These are phyloP conservation scores for Harpagifer antarcticus DNA, from an alignment of 2,797 vertebrate species.

Conservation along the genomic window DNA sequence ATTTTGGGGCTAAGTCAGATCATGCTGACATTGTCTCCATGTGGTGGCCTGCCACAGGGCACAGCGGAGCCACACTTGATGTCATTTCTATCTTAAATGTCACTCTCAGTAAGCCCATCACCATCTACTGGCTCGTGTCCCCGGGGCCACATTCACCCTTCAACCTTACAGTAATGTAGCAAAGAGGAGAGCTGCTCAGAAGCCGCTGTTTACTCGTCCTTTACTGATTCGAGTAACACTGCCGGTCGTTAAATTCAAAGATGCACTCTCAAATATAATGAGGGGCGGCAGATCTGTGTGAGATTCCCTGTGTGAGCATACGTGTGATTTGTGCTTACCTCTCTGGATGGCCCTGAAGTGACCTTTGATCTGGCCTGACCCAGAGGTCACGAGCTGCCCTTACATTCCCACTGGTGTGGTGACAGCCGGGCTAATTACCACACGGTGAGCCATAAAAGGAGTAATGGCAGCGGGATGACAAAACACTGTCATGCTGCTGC, in stretches of 20 bases:
- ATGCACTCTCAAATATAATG: constrained; percentile 55
- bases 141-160: constrained; percentile 75
- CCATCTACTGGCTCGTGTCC: constrained; percentile 55
- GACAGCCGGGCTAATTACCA: constrained; percentile 80
- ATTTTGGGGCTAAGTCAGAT: constrained; percentile 71
- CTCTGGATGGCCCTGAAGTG: constrained; percentile 61
- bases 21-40: constrained; percentile 71
- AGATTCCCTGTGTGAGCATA: constrained; percentile 13
- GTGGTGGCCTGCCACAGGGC: constrained; percentile 66
- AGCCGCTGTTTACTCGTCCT: constrained; percentile 67
- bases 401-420: constrained; percentile 75
- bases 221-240: constrained; percentile 74
- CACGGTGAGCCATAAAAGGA: constrained; percentile 73
- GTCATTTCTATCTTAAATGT: constrained; percentile 81
- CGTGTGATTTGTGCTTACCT: constrained; percentile 47
- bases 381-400: constrained; percentile 64
- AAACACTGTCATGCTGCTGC: constrained; percentile 60
- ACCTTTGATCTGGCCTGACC: constrained; percentile 76
- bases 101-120: constrained; percentile 70
- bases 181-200: constrained; percentile 56
- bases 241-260: constrained; percentile 53
- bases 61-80: constrained; percentile 70
- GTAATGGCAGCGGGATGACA: constrained; percentile 72
- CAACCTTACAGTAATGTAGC: constrained; percentile 73
- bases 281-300: constrained; percentile 33